Evolutionary conservation across 2,797 vertebrate species (phyloP).

Genomic region (Megalops cyprinoides): DNA sequence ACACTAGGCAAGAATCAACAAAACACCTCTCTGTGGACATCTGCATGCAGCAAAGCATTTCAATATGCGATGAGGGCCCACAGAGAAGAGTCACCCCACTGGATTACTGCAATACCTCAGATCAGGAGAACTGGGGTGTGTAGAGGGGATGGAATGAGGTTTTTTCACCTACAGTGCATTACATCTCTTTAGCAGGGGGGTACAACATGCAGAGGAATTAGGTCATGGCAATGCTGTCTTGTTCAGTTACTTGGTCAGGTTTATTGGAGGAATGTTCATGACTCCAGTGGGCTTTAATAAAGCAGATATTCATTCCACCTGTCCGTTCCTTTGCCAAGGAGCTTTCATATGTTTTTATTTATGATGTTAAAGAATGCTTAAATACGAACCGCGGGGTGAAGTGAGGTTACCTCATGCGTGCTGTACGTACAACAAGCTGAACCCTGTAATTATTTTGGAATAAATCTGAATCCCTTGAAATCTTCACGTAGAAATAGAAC

Average conservation of each 20-base stretch:
- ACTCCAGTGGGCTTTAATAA: not conserved
- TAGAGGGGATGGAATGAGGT: not conserved
- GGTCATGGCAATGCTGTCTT: slow-evolving; percentile 44
- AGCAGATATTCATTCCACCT: slow-evolving; percentile 12
- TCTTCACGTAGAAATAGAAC: not conserved
- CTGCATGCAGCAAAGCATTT: not conserved
- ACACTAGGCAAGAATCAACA: not conserved
- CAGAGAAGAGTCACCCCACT: not conserved
- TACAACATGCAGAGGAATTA: slow-evolving; percentile 25
- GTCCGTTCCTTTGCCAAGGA: not conserved
- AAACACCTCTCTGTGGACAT: not conserved
- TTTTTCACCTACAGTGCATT: slow-evolving; percentile 42
- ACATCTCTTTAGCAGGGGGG: slow-evolving; percentile 42
- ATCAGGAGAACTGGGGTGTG: not conserved
- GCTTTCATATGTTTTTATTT: slow-evolving; percentile 14
- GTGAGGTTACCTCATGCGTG: not conserved
- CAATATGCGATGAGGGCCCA: slow-evolving; percentile 4
- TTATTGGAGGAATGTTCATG: slow-evolving; percentile 4
- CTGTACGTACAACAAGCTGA: not conserved
- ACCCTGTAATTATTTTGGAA: slow-evolving; percentile 10
- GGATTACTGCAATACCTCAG: slow-evolving; percentile 17
- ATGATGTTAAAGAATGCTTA: slow-evolving; percentile 6
- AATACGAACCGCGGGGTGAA: not conserved
- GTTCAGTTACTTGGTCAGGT: slow-evolving; percentile 3
- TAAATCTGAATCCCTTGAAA: not conserved